Base-by-base conservation (phyloP, 2,113 vertebrate genomes). In the Rallus limicola region DNA sequence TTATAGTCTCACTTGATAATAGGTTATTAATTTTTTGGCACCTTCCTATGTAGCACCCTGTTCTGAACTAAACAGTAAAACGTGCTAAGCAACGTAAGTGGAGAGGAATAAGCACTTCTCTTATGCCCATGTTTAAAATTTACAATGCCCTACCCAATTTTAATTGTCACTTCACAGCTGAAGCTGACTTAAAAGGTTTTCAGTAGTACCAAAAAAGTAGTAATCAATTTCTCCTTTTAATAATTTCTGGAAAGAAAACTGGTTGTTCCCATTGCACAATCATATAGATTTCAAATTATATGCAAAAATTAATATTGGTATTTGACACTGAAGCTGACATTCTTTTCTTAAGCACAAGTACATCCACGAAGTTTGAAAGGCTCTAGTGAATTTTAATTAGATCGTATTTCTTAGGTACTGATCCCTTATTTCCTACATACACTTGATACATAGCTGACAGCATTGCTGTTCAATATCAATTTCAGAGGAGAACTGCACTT, bases 401-500 rank as follows among this genome's bases (percentile, higher is more conserved):
- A 68, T 48, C 5, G 0, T 53, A 42, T 86, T 90, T 72, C 60
- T 90, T 74, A 56, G 50, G 86, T 83, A 78, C 46, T 70, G 56
- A 70, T 62, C 38, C 36, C 33, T 82, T 63, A 58, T 65, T 91
- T 92, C 64, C 42, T 63, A 64, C 9, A 64, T 28, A 70, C 1
- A 20, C 19, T 72, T 53, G 33, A 71, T 42, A 50, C 9, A 56
- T 0, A 56, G 36, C 40, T 79, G 70, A 77, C 36, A 74, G 33
- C n/a, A 55, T 24, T 68, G 46, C 20, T 11, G 40, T 21, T 74
- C 2, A 7, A 18, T 40, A 87, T n/a, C 38, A 31, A 23, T 89
- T 97, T 93, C 93, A 95, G 81, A 91, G 52, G 11, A 79, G 64
- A 93, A 91, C n/a, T 65, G 62, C 87, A 90, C 77, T 94, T 89